Conservation (phyloP, 2,113 vertebrate genomes). For the Oreotrochilus melanogaster region DNA sequence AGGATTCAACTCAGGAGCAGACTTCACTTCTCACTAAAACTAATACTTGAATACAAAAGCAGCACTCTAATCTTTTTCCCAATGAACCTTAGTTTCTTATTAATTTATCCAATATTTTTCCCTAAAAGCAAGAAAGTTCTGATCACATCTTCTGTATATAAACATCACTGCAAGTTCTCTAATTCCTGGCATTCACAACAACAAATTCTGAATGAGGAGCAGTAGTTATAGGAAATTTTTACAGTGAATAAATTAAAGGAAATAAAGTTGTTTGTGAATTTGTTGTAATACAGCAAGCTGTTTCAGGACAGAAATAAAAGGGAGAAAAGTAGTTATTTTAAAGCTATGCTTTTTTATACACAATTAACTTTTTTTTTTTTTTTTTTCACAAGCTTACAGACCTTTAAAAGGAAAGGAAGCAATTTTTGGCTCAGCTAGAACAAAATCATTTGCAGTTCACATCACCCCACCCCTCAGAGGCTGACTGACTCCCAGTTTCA, state of each 20-base stretch:
- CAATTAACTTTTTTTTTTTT: neutral
- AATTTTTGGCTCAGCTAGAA: slow-evolving; percentile 29
- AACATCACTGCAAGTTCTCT: neutral
- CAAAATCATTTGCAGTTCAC: slow-evolving; percentile 29
- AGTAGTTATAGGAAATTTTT: neutral
- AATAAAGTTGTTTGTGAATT: neutral
- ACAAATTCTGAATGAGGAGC: neutral
- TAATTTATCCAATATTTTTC: neutral
- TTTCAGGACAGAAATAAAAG: neutral
- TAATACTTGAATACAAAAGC: neutral
- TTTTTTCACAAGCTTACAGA: neutral
- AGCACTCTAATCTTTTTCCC: neutral
- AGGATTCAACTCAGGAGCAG: neutral
- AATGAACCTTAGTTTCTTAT: neutral
- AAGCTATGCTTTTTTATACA: neutral
- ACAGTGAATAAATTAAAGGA: neutral
- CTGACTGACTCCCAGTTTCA: neutral
- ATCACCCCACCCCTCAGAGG: neutral
- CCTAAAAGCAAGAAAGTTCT: neutral
- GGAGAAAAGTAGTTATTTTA: neutral
- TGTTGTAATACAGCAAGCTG: neutral
- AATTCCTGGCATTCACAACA: neutral
- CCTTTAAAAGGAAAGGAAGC: slow-evolving; percentile 35
- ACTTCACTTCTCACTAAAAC: neutral
- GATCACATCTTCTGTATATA: neutral